phyloP scores from a whole-genome alignment of 2,113 vertebrate genomes.

The Polypterus senegalus region DNA sequence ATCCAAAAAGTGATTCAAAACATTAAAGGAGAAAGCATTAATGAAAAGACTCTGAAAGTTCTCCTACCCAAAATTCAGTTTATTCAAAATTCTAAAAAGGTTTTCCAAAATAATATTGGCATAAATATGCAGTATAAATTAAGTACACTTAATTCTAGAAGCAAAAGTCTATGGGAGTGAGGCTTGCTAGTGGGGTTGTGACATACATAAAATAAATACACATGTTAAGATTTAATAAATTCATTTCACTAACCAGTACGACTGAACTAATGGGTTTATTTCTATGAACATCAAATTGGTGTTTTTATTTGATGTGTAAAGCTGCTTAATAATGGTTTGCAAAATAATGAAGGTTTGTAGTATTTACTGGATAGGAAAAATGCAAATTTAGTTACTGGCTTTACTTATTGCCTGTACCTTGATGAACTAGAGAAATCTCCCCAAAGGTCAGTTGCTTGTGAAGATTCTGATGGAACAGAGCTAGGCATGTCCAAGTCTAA shows the following conservation, averaged over 20 bases:
- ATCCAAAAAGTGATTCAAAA: background rate
- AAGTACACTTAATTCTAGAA: background rate
- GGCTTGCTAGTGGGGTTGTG: too few relatives aligned
- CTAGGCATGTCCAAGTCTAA: slow-evolving; percentile 53
- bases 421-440: slow-evolving; percentile 61
- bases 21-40: slow-evolving; percentile 3
- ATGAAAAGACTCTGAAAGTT: slow-evolving; percentile 10
- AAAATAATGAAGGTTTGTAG: background rate
- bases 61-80: background rate
- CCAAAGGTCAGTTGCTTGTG: slow-evolving; percentile 51
- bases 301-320: background rate
- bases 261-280: background rate
- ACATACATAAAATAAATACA: too few relatives aligned
- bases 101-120: background rate
- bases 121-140: background rate
- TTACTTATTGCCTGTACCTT: slow-evolving; percentile 37
- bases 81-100: background rate
- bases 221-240: background rate
- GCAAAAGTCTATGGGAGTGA: too few relatives aligned
- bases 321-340: background rate
- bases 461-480: slow-evolving; percentile 29
- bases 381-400: too few relatives aligned
- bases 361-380: background rate
- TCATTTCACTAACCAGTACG: background rate
- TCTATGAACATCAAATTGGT: background rate